phyloP scores from a whole-genome alignment of 2,888 invertebrate species.

The Rugalucina vietnamica region DNA sequence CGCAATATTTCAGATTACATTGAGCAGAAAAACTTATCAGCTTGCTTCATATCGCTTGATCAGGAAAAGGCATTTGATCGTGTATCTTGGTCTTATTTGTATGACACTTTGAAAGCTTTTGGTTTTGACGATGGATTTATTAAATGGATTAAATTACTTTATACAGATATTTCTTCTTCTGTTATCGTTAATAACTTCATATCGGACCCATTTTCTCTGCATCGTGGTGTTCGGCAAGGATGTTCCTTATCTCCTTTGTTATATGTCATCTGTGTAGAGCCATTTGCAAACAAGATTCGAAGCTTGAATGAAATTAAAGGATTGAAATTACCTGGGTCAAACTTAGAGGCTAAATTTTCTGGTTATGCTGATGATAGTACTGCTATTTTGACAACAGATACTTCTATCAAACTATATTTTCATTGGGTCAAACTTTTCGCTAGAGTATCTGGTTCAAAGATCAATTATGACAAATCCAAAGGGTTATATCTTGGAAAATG shows the following conservation, averaged over 20 bases:
- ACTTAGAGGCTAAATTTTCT: slow-evolving; percentile 25
- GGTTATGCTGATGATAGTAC: neutral
- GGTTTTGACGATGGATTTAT: no score
- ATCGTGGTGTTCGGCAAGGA: neutral
- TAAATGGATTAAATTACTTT: no score
- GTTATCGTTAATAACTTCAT: neutral
- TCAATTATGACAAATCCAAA: slow-evolving; percentile 24
- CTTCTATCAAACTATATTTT: neutral
- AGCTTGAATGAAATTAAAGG: neutral
- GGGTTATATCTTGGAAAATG: slow-evolving; percentile 59
- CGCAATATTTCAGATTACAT: neutral
- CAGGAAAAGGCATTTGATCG: no score
- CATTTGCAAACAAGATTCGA: slow-evolving; percentile 8
- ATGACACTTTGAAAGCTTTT: no score
- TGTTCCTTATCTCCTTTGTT: neutral
- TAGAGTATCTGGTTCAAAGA: neutral
- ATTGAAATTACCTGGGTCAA: neutral
- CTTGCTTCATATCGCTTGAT: no score
- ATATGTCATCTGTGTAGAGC: neutral
- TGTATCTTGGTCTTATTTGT: no score
- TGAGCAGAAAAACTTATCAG: slow-evolving; percentile 38
- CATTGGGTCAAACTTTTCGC: neutral
- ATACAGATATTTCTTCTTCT: neutral
- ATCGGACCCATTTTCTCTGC: neutral
- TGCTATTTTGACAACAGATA: neutral